A percentile compares a stretch with the other conserved stretches of the same genome.
These are phyloP conservation scores for Calcarius lapponicus DNA, from an alignment of 2,797 vertebrate genomes.

Conservation along the genomic window DNA sequence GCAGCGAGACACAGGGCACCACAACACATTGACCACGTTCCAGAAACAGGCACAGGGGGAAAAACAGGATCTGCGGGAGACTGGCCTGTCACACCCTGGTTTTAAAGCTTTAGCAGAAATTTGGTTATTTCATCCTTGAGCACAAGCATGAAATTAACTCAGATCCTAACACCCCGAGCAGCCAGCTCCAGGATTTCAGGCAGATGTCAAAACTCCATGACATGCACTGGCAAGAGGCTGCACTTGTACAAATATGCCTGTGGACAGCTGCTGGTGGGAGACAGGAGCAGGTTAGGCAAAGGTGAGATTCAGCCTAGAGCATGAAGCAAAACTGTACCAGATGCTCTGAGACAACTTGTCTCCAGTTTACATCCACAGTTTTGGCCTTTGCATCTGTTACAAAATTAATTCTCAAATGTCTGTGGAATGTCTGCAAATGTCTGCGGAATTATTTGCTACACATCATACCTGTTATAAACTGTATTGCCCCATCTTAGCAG, in stretches of 20 bases:
- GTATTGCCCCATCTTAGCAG: background rate
- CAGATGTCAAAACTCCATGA: background rate
- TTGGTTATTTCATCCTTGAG: slow-evolving; percentile 34
- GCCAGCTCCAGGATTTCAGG: background rate
- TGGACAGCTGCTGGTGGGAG: background rate
- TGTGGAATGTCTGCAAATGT: background rate
- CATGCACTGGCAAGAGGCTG: background rate
- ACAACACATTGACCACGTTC: background rate
- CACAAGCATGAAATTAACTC: slow-evolving; percentile 39
- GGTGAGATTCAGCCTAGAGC: background rate
- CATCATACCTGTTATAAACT: background rate
- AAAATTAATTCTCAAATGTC: background rate
- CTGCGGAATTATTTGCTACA: slow-evolving; percentile 17
- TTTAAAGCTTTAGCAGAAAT: background rate
- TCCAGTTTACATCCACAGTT: slow-evolving; percentile 12
- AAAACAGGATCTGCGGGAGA: background rate
- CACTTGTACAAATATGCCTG: background rate
- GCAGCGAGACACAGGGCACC: background rate
- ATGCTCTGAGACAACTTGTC: background rate
- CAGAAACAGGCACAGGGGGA: background rate
- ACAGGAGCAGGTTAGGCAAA: background rate
- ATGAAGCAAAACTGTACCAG: background rate
- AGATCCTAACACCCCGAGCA: background rate
- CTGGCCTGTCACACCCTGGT: background rate
- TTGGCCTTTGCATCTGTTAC: slow-evolving; percentile 28